Percentiles rank a stretch among this genome's conserved stretches.
Conservation (phyloP, 2,113 vertebrate species). For the human (Homo sapiens) region GRCh38 chr12:127280501-127281000, state of each 20-base stretch:
- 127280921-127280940: fast-evolving
- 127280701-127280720: background rate
- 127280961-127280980: fast-evolving
- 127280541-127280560: background rate
- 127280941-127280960: background rate
- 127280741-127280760: fast-evolving
- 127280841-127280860: background rate
- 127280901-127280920: background rate
- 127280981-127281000: background rate
- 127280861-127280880: fast-evolving
- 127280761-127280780: too few relatives aligned
- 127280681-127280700: background rate
- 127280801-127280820: fast-evolving
- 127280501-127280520: background rate
- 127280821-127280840: background rate
- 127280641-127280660: too few relatives aligned
- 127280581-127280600: background rate
- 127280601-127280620: background rate
- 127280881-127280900: fast-evolving
- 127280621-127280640: background rate
- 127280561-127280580: background rate
- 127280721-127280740: too few relatives aligned
- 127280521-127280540: too few relatives aligned
- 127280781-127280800: background rate
- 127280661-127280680: background rate